These are phyloP conservation scores for Percina caprodes DNA, from an alignment of 2,113 vertebrate species.

Conservation along the genomic window DNA sequence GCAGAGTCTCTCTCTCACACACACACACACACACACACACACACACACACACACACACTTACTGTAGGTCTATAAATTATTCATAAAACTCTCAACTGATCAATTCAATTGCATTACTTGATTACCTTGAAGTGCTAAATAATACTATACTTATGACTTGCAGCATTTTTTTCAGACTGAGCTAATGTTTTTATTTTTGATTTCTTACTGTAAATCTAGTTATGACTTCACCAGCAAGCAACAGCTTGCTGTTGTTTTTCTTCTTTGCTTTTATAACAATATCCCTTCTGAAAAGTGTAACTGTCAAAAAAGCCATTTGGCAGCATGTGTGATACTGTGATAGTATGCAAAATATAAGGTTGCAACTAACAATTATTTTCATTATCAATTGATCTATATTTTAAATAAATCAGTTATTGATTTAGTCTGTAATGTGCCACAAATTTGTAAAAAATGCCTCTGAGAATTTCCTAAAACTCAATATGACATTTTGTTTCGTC, in stretches of 20 bases:
- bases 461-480: no score
- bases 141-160: constrained; percentile 16
- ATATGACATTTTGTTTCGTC: no score
- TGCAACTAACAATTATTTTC: not conserved
- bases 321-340: not conserved
- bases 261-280: not conserved
- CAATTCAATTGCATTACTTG: constrained; percentile 37
- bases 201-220: not conserved
- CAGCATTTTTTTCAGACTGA: not conserved
- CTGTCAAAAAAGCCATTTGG: not conserved
- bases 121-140: constrained; percentile 58
- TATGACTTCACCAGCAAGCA: not conserved
- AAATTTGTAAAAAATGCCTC: no score
- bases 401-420: not conserved
- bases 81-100: constrained; percentile 52
- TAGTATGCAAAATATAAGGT: not conserved
- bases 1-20: not conserved
- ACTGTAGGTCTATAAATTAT: constrained; percentile 50
- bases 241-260: not conserved
- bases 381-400: not conserved
- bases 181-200: not conserved
- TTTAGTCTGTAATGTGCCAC: not conserved
- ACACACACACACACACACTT: constrained; percentile 21
- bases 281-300: not conserved
- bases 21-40: not conserved